phyloP scores from a whole-genome alignment of 2,113 vertebrate species.

The Chiloscyllium plagiosum region DNA sequence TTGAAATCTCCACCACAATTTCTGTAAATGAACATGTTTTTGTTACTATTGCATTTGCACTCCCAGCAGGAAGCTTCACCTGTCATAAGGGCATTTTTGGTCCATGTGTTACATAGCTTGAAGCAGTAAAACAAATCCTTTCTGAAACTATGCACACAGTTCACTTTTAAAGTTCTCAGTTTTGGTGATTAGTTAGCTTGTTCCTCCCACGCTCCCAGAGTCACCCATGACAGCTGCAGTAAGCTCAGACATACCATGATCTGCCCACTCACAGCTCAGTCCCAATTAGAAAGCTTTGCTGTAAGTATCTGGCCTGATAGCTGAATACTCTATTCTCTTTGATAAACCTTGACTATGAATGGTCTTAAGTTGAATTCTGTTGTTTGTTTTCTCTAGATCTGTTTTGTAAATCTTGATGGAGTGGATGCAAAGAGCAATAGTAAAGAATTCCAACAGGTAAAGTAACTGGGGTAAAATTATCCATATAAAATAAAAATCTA shows the following conservation, averaged over 20 bases:
- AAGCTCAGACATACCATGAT: not conserved
- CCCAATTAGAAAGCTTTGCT: not conserved
- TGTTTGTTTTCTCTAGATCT: slow-evolving; percentile 64
- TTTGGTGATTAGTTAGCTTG: not conserved
- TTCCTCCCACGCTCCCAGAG: not conserved
- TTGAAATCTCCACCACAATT: not conserved
- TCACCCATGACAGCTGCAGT: not conserved
- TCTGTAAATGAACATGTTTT: not conserved
- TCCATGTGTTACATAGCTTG: not conserved
- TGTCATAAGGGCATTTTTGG: not conserved
- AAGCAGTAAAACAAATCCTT: not conserved
- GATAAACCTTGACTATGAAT: too few relatives aligned
- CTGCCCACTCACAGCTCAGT: not conserved
- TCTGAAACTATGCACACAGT: not conserved
- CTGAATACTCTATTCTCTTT: not conserved
- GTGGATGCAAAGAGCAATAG: slow-evolving; percentile 58
- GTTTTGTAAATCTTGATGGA: slow-evolving; percentile 83
- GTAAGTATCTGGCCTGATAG: not conserved
- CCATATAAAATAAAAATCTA: not conserved
- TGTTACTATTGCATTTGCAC: not conserved
- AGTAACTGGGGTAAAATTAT: slow-evolving; percentile 40
- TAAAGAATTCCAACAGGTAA: slow-evolving; percentile 66
- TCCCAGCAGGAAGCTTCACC: not conserved
- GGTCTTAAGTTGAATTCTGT: not conserved
- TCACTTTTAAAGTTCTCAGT: not conserved